Evolutionary conservation across 2,888 invertebrate genomes (phyloP).

Genomic region (Polia nebulosa): DNA sequence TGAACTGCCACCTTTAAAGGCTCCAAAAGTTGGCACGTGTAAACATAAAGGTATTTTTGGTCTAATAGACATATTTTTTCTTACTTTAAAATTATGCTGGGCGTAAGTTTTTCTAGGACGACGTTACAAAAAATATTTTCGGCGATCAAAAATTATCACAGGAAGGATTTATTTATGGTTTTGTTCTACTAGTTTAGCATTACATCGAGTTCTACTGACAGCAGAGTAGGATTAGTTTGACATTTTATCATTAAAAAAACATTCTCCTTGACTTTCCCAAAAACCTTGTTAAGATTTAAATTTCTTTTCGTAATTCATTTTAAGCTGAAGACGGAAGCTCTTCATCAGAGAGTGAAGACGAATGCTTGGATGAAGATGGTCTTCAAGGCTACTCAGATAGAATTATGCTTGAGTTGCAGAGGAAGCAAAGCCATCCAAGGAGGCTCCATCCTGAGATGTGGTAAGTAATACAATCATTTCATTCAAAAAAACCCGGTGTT

Average conservation of each 20-base stretch:
- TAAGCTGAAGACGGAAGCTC: conserved; percentile 81
- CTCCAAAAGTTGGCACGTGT: conserved; percentile 92
- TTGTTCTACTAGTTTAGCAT: neutral
- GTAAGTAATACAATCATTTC: conserved; percentile 87
- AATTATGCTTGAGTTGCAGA: conserved; percentile 96
- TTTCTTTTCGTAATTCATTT: conserved; percentile 33
- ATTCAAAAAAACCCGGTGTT: too few relatives aligned
- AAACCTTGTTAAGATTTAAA: neutral
- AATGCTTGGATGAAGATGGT: conserved; percentile 91
- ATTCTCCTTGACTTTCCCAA: neutral
- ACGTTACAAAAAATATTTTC: neutral
- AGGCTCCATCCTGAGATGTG: conserved; percentile 98
- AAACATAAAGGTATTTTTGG: conserved; percentile 91
- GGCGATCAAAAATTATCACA: neutral
- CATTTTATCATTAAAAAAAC: neutral
- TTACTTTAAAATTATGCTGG: neutral
- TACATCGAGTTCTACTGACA: neutral
- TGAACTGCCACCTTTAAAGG: conserved; percentile 93
- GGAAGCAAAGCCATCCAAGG: conserved; percentile 97
- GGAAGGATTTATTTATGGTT: neutral
- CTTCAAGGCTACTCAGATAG: conserved; percentile 95
- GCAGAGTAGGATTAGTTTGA: neutral
- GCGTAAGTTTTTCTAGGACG: neutral
- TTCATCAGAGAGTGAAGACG: conserved; percentile 83
- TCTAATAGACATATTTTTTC: neutral